phyloP scores from a whole-genome alignment of 2,888 invertebrate genomes.

The Parnassius apollo region DNA sequence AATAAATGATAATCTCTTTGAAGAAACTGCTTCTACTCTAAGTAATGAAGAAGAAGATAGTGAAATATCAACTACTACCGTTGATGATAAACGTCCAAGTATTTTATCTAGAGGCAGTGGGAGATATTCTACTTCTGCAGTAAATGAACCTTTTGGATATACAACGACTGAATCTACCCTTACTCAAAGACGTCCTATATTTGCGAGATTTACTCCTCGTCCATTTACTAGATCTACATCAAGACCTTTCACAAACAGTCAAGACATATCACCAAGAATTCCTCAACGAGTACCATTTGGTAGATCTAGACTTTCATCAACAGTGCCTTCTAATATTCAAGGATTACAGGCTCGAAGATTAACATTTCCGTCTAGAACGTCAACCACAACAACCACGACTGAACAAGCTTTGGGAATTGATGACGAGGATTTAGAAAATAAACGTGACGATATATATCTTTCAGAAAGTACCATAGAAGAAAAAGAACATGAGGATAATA shows the following conservation, averaged over 20 bases:
- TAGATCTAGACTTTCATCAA: slow-evolving; percentile 45
- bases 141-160: slow-evolving; percentile 47
- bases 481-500: slow-evolving; percentile 62
- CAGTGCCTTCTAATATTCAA: slow-evolving; percentile 35
- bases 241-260: slow-evolving; percentile 22
- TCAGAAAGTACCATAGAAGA: slow-evolving; percentile 77
- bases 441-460: slow-evolving; percentile 64
- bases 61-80: slow-evolving; percentile 66
- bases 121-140: slow-evolving; percentile 55
- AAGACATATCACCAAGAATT: slow-evolving; percentile 39
- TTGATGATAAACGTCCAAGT: slow-evolving; percentile 58
- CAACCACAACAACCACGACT: slow-evolving; percentile 54
- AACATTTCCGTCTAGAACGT: slow-evolving; percentile 52
- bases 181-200: slow-evolving; percentile 54
- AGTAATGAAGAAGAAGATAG: slow-evolving; percentile 57
- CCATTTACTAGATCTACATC: slow-evolving; percentile 57
- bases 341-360: slow-evolving; percentile 53
- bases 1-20: slow-evolving; percentile 38
- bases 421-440: slow-evolving; percentile 57
- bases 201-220: slow-evolving; percentile 68
- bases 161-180: slow-evolving; percentile 42
- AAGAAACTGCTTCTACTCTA: slow-evolving; percentile 46
- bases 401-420: slow-evolving; percentile 43
- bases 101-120: slow-evolving; percentile 61
- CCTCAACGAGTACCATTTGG: slow-evolving; percentile 55